Evolutionary conservation across 2,888 invertebrate genomes (phyloP).

Genomic region (Leptinotarsa haldemani): DNA sequence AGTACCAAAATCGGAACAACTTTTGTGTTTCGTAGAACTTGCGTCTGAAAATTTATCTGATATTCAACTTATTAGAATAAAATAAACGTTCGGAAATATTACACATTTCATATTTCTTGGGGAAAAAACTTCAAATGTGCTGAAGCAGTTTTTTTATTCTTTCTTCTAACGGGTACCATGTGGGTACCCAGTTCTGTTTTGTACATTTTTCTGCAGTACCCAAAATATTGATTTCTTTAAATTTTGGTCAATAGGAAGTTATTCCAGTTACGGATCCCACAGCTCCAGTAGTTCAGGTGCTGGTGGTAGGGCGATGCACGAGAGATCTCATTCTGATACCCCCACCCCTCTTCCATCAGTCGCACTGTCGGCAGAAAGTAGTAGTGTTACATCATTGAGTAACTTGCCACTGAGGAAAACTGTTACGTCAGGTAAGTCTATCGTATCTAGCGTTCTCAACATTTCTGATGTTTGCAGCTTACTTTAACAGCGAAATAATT

Average conservation of each 20-base stretch:
- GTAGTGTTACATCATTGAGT: conserved; percentile 92
- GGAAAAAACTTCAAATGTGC: too few relatives aligned
- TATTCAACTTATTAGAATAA: too few relatives aligned
- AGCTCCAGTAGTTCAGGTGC: conserved; percentile 65
- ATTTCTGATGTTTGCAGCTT: too few relatives aligned
- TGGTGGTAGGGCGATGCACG: conserved; percentile 78
- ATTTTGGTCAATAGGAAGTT: conserved; percentile 60
- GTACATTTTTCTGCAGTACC: background rate
- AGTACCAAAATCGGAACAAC: too few relatives aligned
- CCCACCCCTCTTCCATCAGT: conserved; percentile 86
- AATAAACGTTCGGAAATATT: too few relatives aligned
- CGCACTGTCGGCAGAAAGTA: conserved; percentile 93
- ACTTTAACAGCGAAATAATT: too few relatives aligned
- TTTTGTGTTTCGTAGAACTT: too few relatives aligned
- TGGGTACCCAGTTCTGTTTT: background rate
- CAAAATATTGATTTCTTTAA: background rate
- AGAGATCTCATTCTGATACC: conserved; percentile 90
- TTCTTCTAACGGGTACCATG: too few relatives aligned
- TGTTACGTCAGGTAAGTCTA: conserved; percentile 73
- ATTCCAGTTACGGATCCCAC: conserved; percentile 70
- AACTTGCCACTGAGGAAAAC: conserved; percentile 91
- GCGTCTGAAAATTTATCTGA: too few relatives aligned
- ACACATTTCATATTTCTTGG: too few relatives aligned
- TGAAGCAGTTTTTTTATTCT: too few relatives aligned
- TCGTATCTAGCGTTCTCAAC: background rate